phyloP scores from a whole-genome alignment of 2,797 vertebrate species.

The Carapus acus region DNA sequence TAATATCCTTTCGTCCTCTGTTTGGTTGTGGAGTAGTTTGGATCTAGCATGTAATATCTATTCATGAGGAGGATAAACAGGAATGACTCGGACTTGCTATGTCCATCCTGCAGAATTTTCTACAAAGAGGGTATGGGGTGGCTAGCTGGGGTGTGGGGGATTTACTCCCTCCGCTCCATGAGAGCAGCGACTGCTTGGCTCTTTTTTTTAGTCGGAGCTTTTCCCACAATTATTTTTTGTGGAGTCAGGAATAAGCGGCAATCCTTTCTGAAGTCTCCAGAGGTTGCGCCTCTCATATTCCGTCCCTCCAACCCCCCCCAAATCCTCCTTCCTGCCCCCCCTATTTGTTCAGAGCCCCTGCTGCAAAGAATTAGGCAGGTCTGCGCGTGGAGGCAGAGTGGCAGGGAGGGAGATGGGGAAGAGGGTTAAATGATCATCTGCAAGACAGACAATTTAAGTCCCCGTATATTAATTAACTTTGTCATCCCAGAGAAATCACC shows the following conservation, averaged over 20 bases:
- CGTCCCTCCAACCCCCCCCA: constrained; percentile 5
- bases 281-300: background rate
- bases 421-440: constrained; percentile 60
- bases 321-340: too few species aligned
- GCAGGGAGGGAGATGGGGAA: constrained; percentile 38
- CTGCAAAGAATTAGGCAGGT: constrained; percentile 12
- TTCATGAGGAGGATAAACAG: constrained; percentile 67
- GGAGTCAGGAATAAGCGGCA: constrained; percentile 44
- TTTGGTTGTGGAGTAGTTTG: constrained; percentile 56
- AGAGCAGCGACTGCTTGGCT: too few species aligned
- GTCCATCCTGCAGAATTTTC: constrained; percentile 36
- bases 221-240: constrained; percentile 37
- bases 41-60: constrained; percentile 67
- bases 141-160: too few species aligned
- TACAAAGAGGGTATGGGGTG: too few species aligned
- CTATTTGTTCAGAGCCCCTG: constrained; percentile 13
- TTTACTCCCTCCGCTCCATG: too few species aligned
- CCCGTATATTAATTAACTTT: constrained; percentile 63
- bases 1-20: constrained; percentile 48
- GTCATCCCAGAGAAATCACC: constrained; percentile 60
- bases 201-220: too few species aligned
- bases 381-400: constrained; percentile 31
- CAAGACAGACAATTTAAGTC: constrained; percentile 50
- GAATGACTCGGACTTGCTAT: constrained; percentile 51
- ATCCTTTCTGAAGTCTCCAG: constrained; percentile 28